phyloP scores from a whole-genome alignment of 2,888 invertebrate genomes.

The Mycalesis mineus region DNA sequence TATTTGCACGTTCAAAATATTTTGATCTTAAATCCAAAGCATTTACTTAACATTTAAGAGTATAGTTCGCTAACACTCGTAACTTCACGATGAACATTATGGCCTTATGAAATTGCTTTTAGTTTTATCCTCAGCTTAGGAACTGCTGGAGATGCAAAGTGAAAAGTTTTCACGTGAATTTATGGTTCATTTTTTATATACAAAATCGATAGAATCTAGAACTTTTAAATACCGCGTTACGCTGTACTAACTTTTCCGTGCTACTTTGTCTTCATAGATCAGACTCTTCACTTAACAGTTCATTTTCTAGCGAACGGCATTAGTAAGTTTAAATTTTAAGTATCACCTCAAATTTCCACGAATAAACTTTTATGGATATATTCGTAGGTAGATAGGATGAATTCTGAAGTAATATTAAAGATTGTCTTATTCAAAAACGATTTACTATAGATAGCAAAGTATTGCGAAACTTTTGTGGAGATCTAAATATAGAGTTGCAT shows the following conservation, averaged over 20 bases:
- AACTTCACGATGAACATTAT: conserved; percentile 18
- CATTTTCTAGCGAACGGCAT: too few species aligned
- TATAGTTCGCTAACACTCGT: conserved; percentile 1
- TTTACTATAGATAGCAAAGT: too few species aligned
- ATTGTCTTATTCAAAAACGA: too few species aligned
- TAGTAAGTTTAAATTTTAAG: too few species aligned
- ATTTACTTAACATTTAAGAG: conserved; percentile 3
- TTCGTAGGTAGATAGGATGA: too few species aligned
- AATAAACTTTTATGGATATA: too few species aligned
- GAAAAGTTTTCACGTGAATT: conserved; percentile 29
- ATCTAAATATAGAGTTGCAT: conserved; percentile 29
- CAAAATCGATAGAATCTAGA: conserved; percentile 10
- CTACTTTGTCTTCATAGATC: too few species aligned
- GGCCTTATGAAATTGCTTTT: conserved; percentile 31
- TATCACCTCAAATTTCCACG: too few species aligned
- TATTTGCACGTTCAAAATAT: background rate
- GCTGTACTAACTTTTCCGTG: too few species aligned
- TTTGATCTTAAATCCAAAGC: background rate
- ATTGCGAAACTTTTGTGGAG: too few species aligned
- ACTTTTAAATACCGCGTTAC: too few species aligned
- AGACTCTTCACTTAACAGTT: background rate
- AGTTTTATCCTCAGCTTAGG: conserved; percentile 30
- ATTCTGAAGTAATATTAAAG: too few species aligned
- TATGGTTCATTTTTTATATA: conserved; percentile 20
- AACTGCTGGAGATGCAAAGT: conserved; percentile 28